Evolutionary conservation across 2,888 invertebrate species (phyloP).

Genomic region (Brachycybe producta): DNA sequence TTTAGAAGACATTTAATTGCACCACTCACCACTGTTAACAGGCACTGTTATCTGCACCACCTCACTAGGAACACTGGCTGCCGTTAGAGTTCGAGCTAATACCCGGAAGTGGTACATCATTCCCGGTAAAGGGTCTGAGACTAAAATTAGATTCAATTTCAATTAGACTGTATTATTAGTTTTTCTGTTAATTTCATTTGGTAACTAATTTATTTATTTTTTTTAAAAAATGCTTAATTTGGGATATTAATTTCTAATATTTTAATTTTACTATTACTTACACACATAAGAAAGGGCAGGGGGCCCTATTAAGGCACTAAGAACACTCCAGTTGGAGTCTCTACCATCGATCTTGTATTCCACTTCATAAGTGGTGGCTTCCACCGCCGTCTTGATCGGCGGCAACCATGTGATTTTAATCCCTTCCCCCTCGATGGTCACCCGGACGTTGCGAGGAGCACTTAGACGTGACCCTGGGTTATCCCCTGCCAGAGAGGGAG

Average conservation of each 20-base stretch:
- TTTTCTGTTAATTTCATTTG: too few species aligned
- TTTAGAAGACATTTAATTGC: too few species aligned
- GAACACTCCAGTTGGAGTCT: conserved; percentile 11
- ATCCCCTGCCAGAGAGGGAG: conserved; percentile 25
- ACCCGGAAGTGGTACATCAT: conserved; percentile 85
- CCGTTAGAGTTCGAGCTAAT: conserved; percentile 71
- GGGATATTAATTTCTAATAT: too few species aligned
- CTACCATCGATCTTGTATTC: conserved; percentile 23
- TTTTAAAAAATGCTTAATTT: too few species aligned
- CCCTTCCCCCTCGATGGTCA: conserved; percentile 27
- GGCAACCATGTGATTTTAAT: conserved; percentile 27
- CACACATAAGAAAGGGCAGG: conserved; percentile 12
- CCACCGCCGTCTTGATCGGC: conserved; percentile 24
- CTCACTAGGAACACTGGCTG: conserved; percentile 66
- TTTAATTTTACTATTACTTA: too few species aligned
- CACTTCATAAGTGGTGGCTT: conserved; percentile 24
- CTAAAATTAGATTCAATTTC: conserved; percentile 47
- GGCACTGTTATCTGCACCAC: conserved; percentile 80
- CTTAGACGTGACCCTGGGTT: conserved; percentile 28
- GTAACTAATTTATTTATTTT: too few species aligned
- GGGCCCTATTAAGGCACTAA: conserved; percentile 14
- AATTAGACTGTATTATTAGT: too few species aligned
- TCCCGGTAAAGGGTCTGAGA: conserved; percentile 80
- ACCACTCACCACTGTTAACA: conserved; percentile 14
- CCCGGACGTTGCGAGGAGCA: conserved; percentile 30